phyloP scores from a whole-genome alignment of 2,113 vertebrate genomes.

The Passer domesticus region DNA sequence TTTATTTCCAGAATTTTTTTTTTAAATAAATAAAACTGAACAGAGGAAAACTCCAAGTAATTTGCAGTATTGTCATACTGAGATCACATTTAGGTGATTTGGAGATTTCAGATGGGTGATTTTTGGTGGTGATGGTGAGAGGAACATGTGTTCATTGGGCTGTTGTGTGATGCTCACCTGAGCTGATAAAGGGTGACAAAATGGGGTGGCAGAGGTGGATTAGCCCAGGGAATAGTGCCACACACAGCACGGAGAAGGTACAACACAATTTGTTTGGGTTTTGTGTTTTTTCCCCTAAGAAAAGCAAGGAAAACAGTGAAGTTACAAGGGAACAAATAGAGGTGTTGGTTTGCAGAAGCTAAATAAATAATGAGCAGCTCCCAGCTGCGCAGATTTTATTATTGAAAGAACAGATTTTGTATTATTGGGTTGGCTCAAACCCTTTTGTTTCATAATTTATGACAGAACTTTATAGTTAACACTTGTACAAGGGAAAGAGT shows the following conservation, averaged over 20 bases:
- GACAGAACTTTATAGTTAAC: background rate
- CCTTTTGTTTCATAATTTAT: conserved; percentile 36
- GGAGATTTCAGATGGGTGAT: background rate
- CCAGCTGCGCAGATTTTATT: background rate
- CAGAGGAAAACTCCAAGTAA: background rate
- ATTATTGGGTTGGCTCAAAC: background rate
- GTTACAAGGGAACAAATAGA: background rate
- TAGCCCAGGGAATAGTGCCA: background rate
- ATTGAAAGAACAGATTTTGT: background rate
- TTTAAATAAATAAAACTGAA: background rate
- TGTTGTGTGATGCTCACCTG: background rate
- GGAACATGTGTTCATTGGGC: background rate
- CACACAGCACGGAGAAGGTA: background rate
- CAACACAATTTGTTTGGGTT: fast-evolving
- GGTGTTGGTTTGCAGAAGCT: background rate
- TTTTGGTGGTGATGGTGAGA: background rate
- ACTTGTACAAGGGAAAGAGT: background rate
- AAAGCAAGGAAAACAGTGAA: background rate
- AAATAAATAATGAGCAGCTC: conserved; percentile 35
- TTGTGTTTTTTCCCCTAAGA: background rate
- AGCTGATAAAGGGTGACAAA: background rate
- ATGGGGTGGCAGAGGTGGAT: background rate
- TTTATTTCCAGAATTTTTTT: background rate
- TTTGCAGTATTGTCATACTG: background rate
- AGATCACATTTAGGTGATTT: background rate